A percentile compares a stretch with the other conserved stretches of the same genome.
Evolutionary conservation across 2,113 vertebrate genomes (phyloP).

Genomic region (Gymnorhina tibicen): DNA sequence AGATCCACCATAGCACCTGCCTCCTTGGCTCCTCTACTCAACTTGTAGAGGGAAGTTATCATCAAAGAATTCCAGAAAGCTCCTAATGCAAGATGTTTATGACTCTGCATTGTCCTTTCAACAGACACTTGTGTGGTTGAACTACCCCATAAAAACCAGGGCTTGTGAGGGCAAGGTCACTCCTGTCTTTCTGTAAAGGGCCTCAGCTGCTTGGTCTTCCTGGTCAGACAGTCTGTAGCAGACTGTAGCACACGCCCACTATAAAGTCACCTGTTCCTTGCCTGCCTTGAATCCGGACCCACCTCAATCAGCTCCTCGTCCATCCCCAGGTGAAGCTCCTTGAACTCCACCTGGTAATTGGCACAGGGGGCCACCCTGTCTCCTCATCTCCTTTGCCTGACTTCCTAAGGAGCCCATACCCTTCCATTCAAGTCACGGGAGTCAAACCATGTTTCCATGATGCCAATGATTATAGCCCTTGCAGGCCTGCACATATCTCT

Average conservation of each 20-base stretch:
- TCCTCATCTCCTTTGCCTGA: neutral
- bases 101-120: neutral
- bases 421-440: neutral
- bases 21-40: neutral
- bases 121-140: neutral
- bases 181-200: neutral
- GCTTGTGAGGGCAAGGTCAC: neutral
- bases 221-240: neutral
- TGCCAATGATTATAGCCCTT: neutral
- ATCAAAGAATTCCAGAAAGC: neutral
- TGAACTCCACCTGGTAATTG: neutral
- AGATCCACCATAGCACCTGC: neutral
- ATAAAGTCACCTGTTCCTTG: neutral
- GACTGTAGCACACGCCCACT: neutral
- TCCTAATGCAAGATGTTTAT: neutral
- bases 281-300: neutral
- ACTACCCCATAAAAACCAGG: rapidly evolving
- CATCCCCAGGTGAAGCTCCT: neutral
- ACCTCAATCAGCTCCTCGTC: neutral
- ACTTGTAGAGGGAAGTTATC: neutral
- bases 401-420: neutral
- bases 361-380: neutral
- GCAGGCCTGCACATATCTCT: no score
- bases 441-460: neutral
- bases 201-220: neutral